Evolutionary conservation across 2,797 vertebrate genomes (phyloP).

Genomic region (Simalia tracyae): DNA sequence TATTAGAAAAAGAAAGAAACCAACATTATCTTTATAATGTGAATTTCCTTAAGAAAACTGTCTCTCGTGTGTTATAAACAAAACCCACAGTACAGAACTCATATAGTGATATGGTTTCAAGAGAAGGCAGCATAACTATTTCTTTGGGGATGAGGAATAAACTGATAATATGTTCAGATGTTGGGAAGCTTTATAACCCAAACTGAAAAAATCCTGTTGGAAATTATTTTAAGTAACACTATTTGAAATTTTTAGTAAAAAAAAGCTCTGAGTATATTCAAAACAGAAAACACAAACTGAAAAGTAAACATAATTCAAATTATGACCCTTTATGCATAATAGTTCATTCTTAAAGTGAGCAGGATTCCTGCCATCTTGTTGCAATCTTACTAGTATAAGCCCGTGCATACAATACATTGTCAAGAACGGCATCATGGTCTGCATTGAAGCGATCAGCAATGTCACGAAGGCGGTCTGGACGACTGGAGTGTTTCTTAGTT

Average conservation of each 20-base stretch:
- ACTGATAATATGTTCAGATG: neutral
- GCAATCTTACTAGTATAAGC: slow-evolving; percentile 90
- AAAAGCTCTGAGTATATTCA: neutral
- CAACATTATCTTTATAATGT: neutral
- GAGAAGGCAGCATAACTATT: neutral
- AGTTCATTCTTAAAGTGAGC: neutral
- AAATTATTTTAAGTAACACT: neutral
- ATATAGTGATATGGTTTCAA: neutral
- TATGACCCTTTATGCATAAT: neutral
- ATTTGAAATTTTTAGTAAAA: neutral
- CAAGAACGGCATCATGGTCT: slow-evolving; percentile 94
- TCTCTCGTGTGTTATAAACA: neutral
- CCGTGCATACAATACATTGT: slow-evolving; percentile 95
- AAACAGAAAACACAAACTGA: neutral
- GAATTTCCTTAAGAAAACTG: neutral
- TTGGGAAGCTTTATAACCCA: neutral
- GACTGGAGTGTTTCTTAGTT: slow-evolving; percentile 75
- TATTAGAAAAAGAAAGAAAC: neutral
- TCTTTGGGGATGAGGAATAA: too few species aligned
- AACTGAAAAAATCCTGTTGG: neutral
- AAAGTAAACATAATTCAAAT: neutral
- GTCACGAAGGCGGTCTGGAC: slow-evolving; percentile 92
- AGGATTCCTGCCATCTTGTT: neutral
- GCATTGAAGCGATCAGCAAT: slow-evolving; percentile 93
- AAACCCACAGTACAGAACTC: neutral